These are phyloP conservation scores for Drosophila quinaria DNA, from an alignment of 2,888 invertebrate species.

Conservation along the genomic window DNA sequence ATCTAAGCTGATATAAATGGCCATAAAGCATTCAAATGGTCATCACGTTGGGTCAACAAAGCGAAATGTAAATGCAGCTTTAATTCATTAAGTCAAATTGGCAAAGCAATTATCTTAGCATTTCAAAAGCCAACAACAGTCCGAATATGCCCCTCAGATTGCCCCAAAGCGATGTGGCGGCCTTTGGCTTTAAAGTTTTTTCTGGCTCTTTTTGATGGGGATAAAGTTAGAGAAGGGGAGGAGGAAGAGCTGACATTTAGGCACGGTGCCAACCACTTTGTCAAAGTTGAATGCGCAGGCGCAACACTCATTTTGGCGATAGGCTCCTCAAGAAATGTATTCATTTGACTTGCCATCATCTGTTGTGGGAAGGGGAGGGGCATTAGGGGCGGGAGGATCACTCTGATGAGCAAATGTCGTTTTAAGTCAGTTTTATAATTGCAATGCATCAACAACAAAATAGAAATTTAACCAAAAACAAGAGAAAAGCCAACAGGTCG, in stretches of 20 bases:
- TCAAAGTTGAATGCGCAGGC: constrained; percentile 63
- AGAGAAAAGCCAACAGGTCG: constrained; percentile 2
- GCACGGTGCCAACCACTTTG: constrained; percentile 63
- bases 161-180: constrained; percentile 45
- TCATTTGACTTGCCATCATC: constrained; percentile 39
- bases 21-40: constrained; percentile 59
- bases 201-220: not conserved
- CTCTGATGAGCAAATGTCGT: constrained; percentile 52
- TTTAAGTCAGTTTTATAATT: constrained; percentile 64
- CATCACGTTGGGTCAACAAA: constrained; percentile 60
- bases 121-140: constrained; percentile 20
- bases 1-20: constrained; percentile 52
- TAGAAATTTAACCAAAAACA: constrained; percentile 23
- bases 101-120: constrained; percentile 66
- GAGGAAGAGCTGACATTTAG: constrained; percentile 55
- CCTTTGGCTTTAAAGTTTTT: constrained; percentile 61
- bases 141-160: constrained; percentile 20
- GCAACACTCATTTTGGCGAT: constrained; percentile 43
- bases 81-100: constrained; percentile 69
- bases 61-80: constrained; percentile 62
- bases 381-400: constrained; percentile 4
- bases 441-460: constrained; percentile 54
- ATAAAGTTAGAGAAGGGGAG: not conserved
- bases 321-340: constrained; percentile 48
- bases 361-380: not conserved